Evolutionary conservation across 1,140 invertebrate genomes (phyloP), one percentile per base, ranked within the genome.

Genomic region (Colletes latitarsis): DNA sequence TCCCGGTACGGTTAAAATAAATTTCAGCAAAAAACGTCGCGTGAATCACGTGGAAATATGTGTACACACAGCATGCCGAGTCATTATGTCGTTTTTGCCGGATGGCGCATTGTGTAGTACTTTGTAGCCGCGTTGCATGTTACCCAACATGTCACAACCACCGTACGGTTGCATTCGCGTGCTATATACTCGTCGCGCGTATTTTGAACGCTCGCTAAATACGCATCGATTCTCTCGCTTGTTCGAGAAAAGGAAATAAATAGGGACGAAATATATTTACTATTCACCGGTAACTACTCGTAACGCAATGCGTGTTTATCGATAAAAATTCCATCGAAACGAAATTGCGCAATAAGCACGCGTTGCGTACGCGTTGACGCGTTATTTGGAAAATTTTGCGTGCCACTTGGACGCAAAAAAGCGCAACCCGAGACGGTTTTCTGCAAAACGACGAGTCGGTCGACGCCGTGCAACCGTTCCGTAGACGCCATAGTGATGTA

Each of bases 121-220:
- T 64, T 73, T 79, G 69, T 73, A 73, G 70, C 53, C 77, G 52
- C 77, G 60, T 79, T 79, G 77, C 77, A 52, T 79, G 77, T 79
- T 73, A 64, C 70, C 77, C 60, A 57, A 73, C 49, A 66, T 52
- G 60, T 73, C 70, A 79, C 70, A 79, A 73, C 71, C 57, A 57
- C 49, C 60, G 70, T 64, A 73, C 77, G 10, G 53, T 30, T 14
- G 64, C 39, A 19, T 41, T 70, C 49, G 55, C 67, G 21, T 71
- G 64, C 52, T 66, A 30, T 30, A 30, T 30, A 39, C 30, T 39
- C 17, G 46, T 17, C 43, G 30, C 30, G 30, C 30, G 66, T 60
- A 53, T 71, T 77, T 71, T 30, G n/a, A 53, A 17, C 30, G 41
- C 8, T 17, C 41, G 49, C 57, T 52, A 62, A 71, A 71, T 46